phyloP scores from a whole-genome alignment of 2,113 vertebrate genomes.

The Pseudorectes ferrugineus region DNA sequence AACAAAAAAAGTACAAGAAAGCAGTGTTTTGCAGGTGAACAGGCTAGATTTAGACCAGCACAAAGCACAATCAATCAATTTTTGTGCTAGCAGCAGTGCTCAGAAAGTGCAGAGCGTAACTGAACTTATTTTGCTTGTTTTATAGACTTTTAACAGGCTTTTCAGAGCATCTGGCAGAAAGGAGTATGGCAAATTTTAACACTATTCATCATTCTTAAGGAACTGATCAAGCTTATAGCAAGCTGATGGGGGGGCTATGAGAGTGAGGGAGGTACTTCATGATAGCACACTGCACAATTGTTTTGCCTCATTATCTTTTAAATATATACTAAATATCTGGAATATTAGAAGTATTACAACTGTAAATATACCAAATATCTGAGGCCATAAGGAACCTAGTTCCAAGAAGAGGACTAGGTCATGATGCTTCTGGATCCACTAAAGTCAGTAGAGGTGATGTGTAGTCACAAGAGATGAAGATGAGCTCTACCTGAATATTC shows the following conservation, averaged over 20 bases:
- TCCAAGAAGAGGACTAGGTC: not conserved
- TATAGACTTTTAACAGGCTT: constrained; percentile 22
- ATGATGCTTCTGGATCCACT: not conserved
- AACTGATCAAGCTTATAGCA: constrained; percentile 11
- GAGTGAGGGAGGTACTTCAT: not conserved
- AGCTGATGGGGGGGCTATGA: not conserved
- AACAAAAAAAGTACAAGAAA: constrained; percentile 27
- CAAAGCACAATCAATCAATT: constrained; percentile 37
- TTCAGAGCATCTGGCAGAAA: not conserved
- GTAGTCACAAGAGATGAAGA: not conserved
- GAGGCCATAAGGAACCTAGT: not conserved
- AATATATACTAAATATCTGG: not conserved
- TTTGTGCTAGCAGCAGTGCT: constrained; percentile 5
- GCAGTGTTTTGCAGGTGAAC: constrained; percentile 19
- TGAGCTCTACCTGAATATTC: not conserved
- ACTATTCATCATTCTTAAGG: constrained; percentile 39
- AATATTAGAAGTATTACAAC: not conserved
- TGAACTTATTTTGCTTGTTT: not conserved
- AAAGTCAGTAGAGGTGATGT: not conserved
- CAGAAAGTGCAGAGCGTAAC: not conserved
- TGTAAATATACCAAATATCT: not conserved
- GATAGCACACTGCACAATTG: not conserved
- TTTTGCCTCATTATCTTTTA: constrained; percentile 19
- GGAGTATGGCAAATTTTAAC: not conserved
- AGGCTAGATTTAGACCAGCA: constrained; percentile 10